phyloP scores from a whole-genome alignment of 2,113 vertebrate species.

The Sialia sialis region DNA sequence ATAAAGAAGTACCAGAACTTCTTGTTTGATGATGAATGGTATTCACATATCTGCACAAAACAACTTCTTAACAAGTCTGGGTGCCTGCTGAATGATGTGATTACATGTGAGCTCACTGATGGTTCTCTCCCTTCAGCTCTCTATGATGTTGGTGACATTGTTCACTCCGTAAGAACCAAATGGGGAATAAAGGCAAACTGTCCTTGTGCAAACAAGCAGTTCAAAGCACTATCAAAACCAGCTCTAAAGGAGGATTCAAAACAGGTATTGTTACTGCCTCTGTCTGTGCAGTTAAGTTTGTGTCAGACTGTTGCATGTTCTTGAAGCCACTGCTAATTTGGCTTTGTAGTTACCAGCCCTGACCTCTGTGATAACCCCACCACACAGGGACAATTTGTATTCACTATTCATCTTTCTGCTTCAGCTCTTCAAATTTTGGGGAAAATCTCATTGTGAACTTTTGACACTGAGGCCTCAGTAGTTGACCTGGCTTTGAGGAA shows the following conservation, averaged over 20 bases:
- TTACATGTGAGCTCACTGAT: not conserved
- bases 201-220: slow-evolving; percentile 77
- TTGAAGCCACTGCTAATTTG: not conserved
- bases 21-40: not conserved
- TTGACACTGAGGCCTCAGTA: not conserved
- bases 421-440: not conserved
- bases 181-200: slow-evolving; percentile 84
- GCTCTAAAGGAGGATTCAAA: slow-evolving; percentile 75
- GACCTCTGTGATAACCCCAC: not conserved
- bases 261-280: slow-evolving; percentile 62
- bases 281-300: not conserved
- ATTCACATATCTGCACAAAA: not conserved
- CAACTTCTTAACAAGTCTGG: not conserved
- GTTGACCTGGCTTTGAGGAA: not conserved
- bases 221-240: slow-evolving; percentile 74
- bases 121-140: slow-evolving; percentile 67
- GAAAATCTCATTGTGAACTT: not conserved
- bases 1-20: not conserved
- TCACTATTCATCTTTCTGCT: not conserved
- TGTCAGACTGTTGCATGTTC: rapidly evolving
- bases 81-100: not conserved
- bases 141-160: slow-evolving; percentile 81
- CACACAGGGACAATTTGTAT: rapidly evolving
- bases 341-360: not conserved
- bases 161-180: slow-evolving; percentile 78